These are phyloP conservation scores for Neoniphon sammara DNA, from an alignment of 2,797 vertebrate genomes.

Conservation along the genomic window DNA sequence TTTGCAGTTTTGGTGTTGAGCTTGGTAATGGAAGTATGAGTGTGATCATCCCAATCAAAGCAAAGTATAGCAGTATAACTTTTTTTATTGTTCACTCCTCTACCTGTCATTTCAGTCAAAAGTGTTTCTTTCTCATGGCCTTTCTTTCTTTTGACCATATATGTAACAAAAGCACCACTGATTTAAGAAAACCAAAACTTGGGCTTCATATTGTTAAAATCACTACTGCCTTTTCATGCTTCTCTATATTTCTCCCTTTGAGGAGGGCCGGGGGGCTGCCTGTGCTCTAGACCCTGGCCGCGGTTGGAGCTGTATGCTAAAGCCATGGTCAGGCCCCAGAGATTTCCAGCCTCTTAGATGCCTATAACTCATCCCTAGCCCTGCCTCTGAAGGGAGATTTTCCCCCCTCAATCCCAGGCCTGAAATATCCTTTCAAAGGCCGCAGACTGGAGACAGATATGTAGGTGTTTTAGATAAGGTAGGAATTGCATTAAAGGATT, in stretches of 20 bases:
- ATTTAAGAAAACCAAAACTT: conserved; percentile 51
- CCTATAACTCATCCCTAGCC: conserved; percentile 86
- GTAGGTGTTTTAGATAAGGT: conserved; percentile 90
- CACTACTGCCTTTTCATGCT: conserved; percentile 59
- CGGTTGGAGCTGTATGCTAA: conserved; percentile 81
- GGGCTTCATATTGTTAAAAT: conserved; percentile 65
- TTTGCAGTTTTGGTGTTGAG: no score
- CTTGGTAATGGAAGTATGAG: no score
- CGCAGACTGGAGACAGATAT: conserved; percentile 87
- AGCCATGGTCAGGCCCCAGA: conserved; percentile 83
- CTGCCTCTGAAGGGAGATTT: conserved; percentile 83
- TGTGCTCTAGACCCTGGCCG: conserved; percentile 67
- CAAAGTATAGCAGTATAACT: no score
- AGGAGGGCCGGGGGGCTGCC: conserved; percentile 49
- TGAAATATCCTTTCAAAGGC: conserved; percentile 87
- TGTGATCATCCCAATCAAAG: no score
- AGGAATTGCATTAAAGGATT: conserved; percentile 89
- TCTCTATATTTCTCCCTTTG: conserved; percentile 67
- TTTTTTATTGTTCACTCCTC: no score
- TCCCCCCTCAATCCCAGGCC: conserved; percentile 81
- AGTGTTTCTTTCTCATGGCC: conserved; percentile 11
- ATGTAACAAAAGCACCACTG: conserved; percentile 49
- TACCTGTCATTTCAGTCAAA: background rate
- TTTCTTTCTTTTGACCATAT: conserved; percentile 44
- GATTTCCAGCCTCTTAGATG: conserved; percentile 87